Conservation (phyloP, 2,888 invertebrate genomes). For the Epiblema foenella region DNA sequence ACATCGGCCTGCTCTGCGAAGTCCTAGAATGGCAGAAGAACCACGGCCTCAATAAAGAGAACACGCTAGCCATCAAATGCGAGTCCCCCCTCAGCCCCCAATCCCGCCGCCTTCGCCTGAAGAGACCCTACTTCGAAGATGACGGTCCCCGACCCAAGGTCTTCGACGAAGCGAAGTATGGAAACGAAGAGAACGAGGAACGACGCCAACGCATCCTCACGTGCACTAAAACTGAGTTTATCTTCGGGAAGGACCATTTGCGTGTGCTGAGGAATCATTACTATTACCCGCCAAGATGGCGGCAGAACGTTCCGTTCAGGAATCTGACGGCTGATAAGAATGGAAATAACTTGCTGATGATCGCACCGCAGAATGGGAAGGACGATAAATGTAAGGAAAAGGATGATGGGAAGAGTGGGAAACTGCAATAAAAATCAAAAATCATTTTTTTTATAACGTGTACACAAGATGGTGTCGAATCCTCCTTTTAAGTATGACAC, state of each 20-base stretch:
- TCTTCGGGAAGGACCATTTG: conserved; percentile 72
- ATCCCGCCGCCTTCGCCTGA: conserved; percentile 66
- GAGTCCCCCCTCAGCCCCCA: conserved; percentile 77
- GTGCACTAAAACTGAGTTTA: conserved; percentile 61
- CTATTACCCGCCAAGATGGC: conserved; percentile 72
- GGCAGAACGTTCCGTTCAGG: conserved; percentile 78
- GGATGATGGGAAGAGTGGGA: conserved; percentile 50
- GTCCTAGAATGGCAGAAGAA: conserved; percentile 95
- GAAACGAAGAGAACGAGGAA: conserved; percentile 78
- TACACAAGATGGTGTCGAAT: no score
- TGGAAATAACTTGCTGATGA: conserved; percentile 88
- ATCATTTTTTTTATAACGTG: no score
- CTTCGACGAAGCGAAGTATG: conserved; percentile 64
- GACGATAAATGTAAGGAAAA: conserved; percentile 51
- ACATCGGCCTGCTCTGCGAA: conserved; percentile 93
- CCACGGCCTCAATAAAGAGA: conserved; percentile 77
- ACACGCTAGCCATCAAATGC: conserved; percentile 82
- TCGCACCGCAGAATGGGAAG: conserved; percentile 81
- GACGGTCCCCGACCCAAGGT: conserved; percentile 62
- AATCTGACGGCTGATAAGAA: conserved; percentile 83
- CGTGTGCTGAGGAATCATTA: conserved; percentile 72
- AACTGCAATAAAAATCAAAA: no score
- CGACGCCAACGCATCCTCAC: conserved; percentile 57
- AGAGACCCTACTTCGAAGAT: conserved; percentile 68
- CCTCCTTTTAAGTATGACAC: no score